Conservation (phyloP, 2,113 vertebrate species). For the Eidolon helvum region DNA sequence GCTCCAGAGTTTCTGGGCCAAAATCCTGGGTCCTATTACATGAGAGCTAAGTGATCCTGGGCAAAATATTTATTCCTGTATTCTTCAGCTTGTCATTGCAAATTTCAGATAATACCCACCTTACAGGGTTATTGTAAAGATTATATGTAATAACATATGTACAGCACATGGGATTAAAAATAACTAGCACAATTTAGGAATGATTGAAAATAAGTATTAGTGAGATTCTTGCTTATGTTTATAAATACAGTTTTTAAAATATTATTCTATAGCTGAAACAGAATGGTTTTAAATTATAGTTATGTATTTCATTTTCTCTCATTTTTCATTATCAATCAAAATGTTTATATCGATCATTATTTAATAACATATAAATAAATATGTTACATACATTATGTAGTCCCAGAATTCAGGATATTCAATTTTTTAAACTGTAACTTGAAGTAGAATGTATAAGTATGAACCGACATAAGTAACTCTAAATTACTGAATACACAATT, state of each 20-base stretch:
- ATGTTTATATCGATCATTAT: not conserved
- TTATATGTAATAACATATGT: not conserved
- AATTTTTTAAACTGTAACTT: not conserved
- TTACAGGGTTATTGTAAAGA: not conserved
- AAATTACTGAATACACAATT: not conserved
- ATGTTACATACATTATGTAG: not conserved
- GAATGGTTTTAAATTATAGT: not conserved
- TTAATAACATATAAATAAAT: not conserved
- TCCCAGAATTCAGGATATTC: not conserved
- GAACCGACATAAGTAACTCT: not conserved
- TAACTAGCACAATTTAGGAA: slow-evolving; percentile 1
- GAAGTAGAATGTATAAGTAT: not conserved
- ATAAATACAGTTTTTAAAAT: not conserved
- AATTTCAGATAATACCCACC: not conserved
- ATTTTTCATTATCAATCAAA: not conserved
- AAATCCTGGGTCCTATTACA: not conserved
- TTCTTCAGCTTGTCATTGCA: not conserved
- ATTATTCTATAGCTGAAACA: not conserved
- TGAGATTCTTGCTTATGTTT: not conserved
- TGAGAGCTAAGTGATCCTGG: not conserved
- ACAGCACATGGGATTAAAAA: not conserved
- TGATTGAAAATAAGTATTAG: not conserved
- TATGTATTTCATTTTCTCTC: not conserved
- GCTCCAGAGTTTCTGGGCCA: not conserved
- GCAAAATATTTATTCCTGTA: not conserved